Conservation (phyloP, 2,888 invertebrate species). For the Phengaris arion region DNA sequence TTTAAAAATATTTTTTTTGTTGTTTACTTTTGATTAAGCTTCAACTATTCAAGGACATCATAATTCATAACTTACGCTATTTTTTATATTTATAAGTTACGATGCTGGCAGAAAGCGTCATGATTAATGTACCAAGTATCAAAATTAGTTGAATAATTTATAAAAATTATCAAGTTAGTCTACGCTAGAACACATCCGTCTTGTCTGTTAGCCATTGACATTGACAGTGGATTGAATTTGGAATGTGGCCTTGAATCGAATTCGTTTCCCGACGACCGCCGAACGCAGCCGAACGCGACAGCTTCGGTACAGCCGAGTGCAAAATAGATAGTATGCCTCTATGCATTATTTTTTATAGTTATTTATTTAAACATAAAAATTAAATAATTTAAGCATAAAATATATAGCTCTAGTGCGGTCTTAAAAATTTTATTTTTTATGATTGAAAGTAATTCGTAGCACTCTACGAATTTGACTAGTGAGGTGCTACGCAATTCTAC, state of each 20-base stretch:
- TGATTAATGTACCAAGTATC: slow-evolving; percentile 1
- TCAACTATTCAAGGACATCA: no score
- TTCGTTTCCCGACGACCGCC: slow-evolving; percentile 59
- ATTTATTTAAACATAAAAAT: not conserved
- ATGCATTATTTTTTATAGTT: slow-evolving; percentile 31
- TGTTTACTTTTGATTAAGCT: no score
- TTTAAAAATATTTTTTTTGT: not conserved
- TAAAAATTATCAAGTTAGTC: slow-evolving; percentile 32
- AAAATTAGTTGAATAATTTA: slow-evolving; percentile 30
- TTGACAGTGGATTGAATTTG: slow-evolving; percentile 75
- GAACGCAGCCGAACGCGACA: slow-evolving; percentile 60
- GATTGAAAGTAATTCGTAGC: not conserved
- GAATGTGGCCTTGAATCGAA: slow-evolving; percentile 75
- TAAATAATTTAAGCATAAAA: no score
- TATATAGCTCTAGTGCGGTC: no score
- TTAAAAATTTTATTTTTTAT: not conserved
- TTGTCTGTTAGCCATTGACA: slow-evolving; percentile 55
- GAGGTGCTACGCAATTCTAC: not conserved
- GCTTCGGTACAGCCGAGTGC: slow-evolving; percentile 54
- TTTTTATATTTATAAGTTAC: not conserved
- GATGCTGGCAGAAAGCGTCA: not conserved
- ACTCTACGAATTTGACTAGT: not conserved
- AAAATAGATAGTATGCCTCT: slow-evolving; percentile 45
- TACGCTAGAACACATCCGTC: slow-evolving; percentile 58
- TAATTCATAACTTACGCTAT: not conserved